phyloP scores from a whole-genome alignment of 2,113 vertebrate species.

The Ceuthmochares aereus region DNA sequence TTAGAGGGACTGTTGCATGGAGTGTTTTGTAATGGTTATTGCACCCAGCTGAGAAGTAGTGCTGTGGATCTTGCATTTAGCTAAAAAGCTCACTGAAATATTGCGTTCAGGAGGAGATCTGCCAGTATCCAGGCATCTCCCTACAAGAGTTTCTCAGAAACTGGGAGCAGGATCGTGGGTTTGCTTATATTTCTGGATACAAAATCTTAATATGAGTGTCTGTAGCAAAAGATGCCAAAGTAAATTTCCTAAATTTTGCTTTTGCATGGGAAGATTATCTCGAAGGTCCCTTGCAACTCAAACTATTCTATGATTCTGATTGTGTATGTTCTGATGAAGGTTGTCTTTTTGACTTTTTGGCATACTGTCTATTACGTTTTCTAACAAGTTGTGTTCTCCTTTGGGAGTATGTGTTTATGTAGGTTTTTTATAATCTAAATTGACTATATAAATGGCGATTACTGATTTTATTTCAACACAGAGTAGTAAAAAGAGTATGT shows the following conservation, averaged over 20 bases:
- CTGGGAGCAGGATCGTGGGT: rapidly evolving
- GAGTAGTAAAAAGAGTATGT: neutral
- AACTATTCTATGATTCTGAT: too few species aligned
- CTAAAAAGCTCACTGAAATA: neutral
- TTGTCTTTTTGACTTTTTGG: neutral
- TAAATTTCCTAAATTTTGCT: neutral
- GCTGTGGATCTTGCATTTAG: neutral
- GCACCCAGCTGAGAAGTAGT: neutral
- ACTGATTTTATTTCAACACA: neutral
- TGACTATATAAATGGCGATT: neutral
- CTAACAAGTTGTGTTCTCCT: neutral
- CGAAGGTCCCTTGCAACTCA: too few species aligned
- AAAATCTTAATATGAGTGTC: rapidly evolving
- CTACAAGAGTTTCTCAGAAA: rapidly evolving
- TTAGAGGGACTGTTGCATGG: neutral
- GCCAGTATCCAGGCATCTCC: rapidly evolving
- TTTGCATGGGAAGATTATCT: neutral
- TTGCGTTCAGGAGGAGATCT: neutral
- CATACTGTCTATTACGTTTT: neutral
- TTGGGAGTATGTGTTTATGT: neutral
- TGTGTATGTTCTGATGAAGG: neutral
- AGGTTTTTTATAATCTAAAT: neutral
- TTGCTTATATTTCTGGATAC: neutral
- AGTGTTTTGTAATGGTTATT: neutral
- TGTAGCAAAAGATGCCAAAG: neutral